phyloP scores from a whole-genome alignment of 1,140 invertebrate species.

The Gryllus bimaculatus region DNA sequence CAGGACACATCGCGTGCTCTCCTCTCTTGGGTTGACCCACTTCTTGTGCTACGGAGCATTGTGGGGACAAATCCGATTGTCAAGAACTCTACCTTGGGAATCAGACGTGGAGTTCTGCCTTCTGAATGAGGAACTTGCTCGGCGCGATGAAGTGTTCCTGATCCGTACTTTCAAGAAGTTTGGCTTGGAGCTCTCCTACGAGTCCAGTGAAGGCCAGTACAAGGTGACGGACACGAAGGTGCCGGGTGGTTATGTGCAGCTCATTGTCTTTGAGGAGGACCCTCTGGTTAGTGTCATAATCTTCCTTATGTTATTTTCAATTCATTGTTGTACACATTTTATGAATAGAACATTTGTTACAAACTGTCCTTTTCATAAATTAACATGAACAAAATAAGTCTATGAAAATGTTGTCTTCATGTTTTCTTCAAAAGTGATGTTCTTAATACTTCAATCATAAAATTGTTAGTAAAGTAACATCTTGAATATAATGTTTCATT shows the following conservation, averaged over 20 bases:
- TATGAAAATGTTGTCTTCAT: too few relatives aligned
- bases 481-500: too few relatives aligned
- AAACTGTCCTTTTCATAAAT: too few relatives aligned
- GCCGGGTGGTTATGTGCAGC: constrained; percentile 23
- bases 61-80: constrained; percentile 40
- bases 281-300: constrained; percentile 19
- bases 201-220: constrained; percentile 34
- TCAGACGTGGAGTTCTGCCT: constrained; percentile 39
- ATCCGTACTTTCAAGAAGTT: constrained; percentile 14
- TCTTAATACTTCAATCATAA: too few relatives aligned
- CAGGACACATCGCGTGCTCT: constrained; percentile 25
- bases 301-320: too few relatives aligned
- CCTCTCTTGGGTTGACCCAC: constrained; percentile 33
- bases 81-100: constrained; percentile 39
- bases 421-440: too few relatives aligned
- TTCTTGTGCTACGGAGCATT: constrained; percentile 44
- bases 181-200: constrained; percentile 31
- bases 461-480: too few relatives aligned
- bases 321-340: too few relatives aligned
- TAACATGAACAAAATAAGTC: too few relatives aligned
- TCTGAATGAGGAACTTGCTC: constrained; percentile 34
- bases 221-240: constrained; percentile 22
- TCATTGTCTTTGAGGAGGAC: constrained; percentile 35
- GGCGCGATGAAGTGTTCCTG: constrained; percentile 33
- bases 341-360: too few relatives aligned